Evolutionary conservation across 2,113 vertebrate genomes (phyloP), one percentile per base, ranked within the genome.

Genomic region (Penelope pileata): DNA sequence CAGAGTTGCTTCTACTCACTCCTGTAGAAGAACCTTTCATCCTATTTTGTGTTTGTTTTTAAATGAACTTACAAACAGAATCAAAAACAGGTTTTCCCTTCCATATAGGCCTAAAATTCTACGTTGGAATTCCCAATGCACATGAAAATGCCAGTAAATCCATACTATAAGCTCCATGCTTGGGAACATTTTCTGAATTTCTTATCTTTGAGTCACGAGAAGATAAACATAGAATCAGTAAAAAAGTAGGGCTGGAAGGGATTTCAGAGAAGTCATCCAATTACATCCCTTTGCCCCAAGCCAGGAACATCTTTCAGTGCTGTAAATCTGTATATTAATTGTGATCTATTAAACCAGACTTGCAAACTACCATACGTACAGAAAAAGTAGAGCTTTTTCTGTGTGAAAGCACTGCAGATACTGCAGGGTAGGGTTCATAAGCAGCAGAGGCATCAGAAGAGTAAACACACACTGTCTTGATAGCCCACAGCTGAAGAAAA

Each of bases 51-150:
- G 59, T 60, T 60, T 38, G 23, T 60, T 62, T 76, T 4, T 45
- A 1, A 13, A 51, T 3, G 3, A 10, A 23, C 7, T 45, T 73
- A 58, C 7, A 60, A 86, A 80, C 14, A 68, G 30, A 87, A 90
- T 23, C 66, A 73, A 64, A 67, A 3, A 2, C 58, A 14, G 2
- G 6, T 53, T 72, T 83, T 32, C 9, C 22, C 18, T 19, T 4
- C 10, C 42, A 12, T n/a, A 36, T 88, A 66, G 24, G 7, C 23
- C 38, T 75, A 34, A 90, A 81, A 70, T 63, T 14, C 5, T 9
- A 69, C 2, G n/a, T n/a, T n/a, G n/a, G n/a, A n/a, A n/a, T n/a
- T n/a, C 1, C 21, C 2, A 3, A 1, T 29, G 4, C 68, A 64
- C 5, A 13, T 30, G 10, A 90, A 88, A 91, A 81, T 69, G 21